Percentiles rank a stretch among this genome's conserved stretches.
Conservation (phyloP, 2,888 invertebrate species). For the Pyralis farinalis region DNA sequence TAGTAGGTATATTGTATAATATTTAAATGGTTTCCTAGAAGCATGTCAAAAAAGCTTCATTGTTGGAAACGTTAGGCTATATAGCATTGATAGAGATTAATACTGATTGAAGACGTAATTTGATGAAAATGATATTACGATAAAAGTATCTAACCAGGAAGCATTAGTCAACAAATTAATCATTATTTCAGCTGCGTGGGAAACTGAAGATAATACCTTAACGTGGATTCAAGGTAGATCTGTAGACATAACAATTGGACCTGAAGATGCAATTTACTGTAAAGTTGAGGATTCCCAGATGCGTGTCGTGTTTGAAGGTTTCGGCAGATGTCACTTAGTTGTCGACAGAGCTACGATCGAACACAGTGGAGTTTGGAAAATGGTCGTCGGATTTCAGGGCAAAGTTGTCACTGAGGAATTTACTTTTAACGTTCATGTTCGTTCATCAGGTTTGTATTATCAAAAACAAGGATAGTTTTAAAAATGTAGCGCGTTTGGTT, state of each 20-base stretch:
- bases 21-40: no score
- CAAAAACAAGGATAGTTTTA: no score
- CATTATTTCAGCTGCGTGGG: constrained; percentile 8
- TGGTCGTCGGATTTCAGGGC: constrained; percentile 39
- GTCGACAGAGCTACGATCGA: constrained; percentile 36
- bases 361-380: constrained; percentile 51
- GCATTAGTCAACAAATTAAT: no score
- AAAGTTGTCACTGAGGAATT: constrained; percentile 35
- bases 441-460: constrained; percentile 35
- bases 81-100: no score
- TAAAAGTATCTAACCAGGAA: no score
- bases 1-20: no score
- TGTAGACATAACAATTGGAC: constrained; percentile 39
- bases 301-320: constrained; percentile 40
- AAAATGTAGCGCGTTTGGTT: no score
- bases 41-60: no score
- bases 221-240: constrained; percentile 32
- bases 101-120: no score
- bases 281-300: constrained; percentile 34
- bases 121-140: no score
- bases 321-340: constrained; percentile 49
- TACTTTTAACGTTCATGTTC: constrained; percentile 33
- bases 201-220: constrained; percentile 6
- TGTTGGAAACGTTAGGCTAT: no score
- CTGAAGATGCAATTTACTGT: constrained; percentile 54